Evolutionary conservation across 2,888 invertebrate species (phyloP).

Genomic region (Brenthis hecate): DNA sequence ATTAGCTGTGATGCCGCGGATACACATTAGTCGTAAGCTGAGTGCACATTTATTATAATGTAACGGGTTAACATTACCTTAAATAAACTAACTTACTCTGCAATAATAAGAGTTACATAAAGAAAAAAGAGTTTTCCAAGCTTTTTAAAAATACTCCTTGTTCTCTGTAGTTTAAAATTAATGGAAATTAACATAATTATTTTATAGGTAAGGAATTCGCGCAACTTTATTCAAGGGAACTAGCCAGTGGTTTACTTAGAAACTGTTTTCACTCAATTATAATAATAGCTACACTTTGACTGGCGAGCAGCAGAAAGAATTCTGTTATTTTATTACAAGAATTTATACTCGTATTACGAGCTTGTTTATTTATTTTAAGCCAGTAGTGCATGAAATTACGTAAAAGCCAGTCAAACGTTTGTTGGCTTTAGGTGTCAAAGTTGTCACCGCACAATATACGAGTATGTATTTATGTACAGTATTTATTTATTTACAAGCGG

Average conservation of each 20-base stretch:
- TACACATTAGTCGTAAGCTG: too few relatives aligned
- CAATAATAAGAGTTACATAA: conserved; percentile 6
- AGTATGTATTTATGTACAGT: too few relatives aligned
- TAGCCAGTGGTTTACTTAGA: conserved; percentile 13
- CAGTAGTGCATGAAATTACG: too few relatives aligned
- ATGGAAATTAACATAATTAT: conserved; percentile 28
- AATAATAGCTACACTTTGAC: conserved; percentile 6
- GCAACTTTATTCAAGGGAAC: conserved; percentile 12
- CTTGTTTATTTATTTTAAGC: too few relatives aligned
- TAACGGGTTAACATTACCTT: neutral
- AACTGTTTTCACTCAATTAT: conserved; percentile 29
- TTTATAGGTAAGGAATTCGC: conserved; percentile 25
- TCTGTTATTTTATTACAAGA: too few relatives aligned
- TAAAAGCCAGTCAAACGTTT: too few relatives aligned
- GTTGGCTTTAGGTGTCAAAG: too few relatives aligned
- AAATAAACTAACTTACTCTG: conserved; percentile 4
- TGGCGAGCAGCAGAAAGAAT: neutral
- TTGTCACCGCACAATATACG: too few relatives aligned
- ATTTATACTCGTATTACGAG: too few relatives aligned
- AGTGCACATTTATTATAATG: too few relatives aligned
- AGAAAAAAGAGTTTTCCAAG: conserved; percentile 2
- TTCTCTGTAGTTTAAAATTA: conserved; percentile 13
- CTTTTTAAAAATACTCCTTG: conserved; percentile 3
- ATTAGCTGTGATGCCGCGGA: too few relatives aligned
- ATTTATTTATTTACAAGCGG: too few relatives aligned